Conservation (phyloP, 2,113 vertebrate species). For the Ifrita kowaldi region DNA sequence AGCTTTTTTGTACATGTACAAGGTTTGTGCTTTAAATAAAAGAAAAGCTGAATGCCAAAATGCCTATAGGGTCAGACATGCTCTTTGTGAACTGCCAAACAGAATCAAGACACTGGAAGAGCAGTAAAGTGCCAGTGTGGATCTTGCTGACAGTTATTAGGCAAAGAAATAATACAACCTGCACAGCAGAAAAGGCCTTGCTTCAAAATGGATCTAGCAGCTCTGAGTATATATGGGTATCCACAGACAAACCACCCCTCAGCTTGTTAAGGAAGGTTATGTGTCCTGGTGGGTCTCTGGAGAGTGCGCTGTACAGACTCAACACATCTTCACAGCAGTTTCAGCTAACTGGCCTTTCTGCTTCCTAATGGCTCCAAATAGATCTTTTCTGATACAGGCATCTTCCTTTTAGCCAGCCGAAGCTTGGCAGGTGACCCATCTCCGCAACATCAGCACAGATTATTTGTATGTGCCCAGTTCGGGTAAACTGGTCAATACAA, state of each 20-base stretch:
- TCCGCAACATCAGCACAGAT: neutral
- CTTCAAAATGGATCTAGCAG: neutral
- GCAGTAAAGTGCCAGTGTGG: neutral
- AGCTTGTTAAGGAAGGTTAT: neutral
- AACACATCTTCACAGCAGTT: neutral
- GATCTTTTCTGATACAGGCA: neutral
- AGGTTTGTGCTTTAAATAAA: neutral
- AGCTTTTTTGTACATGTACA: neutral
- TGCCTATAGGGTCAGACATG: neutral
- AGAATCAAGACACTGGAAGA: slow-evolving; percentile 9
- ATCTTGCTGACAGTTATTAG: neutral
- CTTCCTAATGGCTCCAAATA: slow-evolving; percentile 35
- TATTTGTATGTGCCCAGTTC: neutral
- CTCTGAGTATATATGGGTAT: neutral
- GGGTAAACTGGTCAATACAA: neutral
- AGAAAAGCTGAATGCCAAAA: slow-evolving; percentile 9
- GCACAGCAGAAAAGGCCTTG: neutral
- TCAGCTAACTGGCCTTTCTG: slow-evolving; percentile 23
- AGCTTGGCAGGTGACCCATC: neutral
- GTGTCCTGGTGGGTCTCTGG: neutral
- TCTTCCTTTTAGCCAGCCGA: neutral
- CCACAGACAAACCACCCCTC: neutral
- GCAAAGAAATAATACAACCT: neutral
- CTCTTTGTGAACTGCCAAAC: neutral
- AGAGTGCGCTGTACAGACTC: neutral